These are phyloP conservation scores for Varanus salvator DNA, from an alignment of 2,113 vertebrate genomes.

Conservation along the genomic window DNA sequence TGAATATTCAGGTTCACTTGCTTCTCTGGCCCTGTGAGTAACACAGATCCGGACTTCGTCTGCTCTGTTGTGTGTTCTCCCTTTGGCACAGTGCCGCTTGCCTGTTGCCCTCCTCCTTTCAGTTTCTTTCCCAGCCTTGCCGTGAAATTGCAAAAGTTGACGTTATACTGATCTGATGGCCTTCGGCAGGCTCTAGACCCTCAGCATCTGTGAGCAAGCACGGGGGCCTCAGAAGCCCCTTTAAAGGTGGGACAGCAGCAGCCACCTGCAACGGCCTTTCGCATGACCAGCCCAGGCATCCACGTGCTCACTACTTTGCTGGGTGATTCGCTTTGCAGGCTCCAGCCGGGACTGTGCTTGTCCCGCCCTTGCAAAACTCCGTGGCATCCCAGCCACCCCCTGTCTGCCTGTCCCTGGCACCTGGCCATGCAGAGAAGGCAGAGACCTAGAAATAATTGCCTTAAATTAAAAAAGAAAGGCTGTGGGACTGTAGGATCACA, in stretches of 20 bases:
- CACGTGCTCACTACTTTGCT: background rate
- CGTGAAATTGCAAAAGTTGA: background rate
- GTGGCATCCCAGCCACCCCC: background rate
- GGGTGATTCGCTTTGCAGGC: background rate
- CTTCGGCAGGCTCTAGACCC: background rate
- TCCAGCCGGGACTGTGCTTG: background rate
- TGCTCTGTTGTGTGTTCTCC: background rate
- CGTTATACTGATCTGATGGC: background rate
- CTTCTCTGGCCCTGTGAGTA: background rate
- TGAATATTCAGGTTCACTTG: conserved; percentile 1
- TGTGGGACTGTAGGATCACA: no score
- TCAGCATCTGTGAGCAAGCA: background rate
- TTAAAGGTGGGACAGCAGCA: background rate
- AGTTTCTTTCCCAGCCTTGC: background rate
- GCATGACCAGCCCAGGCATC: no score
- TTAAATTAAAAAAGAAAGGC: no score
- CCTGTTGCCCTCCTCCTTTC: no score
- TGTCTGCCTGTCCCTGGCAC: background rate
- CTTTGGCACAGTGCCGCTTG: no score
- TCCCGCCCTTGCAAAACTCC: background rate
- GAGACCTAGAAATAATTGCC: background rate
- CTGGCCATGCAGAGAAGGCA: background rate
- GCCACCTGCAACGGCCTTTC: background rate
- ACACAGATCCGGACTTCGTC: background rate
- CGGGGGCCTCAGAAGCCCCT: background rate